Conservation (phyloP, 2,888 invertebrate species). For the Matsumyia berberina region DNA sequence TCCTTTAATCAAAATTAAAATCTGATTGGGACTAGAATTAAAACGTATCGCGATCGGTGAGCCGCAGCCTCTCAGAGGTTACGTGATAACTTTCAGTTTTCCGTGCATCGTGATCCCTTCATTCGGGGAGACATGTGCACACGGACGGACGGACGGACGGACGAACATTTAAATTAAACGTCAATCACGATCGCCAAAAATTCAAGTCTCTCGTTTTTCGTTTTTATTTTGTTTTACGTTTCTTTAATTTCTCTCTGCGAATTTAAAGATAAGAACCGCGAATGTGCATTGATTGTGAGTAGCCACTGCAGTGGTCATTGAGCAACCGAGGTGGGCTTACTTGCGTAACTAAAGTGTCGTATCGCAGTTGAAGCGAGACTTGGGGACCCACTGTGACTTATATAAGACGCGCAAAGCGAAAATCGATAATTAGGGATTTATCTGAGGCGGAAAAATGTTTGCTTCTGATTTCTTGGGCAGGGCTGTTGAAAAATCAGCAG, state of each 20-base stretch:
- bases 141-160: slow-evolving; percentile 33
- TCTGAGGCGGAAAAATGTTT: slow-evolving; percentile 24
- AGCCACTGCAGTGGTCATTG: slow-evolving; percentile 30
- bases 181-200: slow-evolving; percentile 73
- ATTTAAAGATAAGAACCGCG: slow-evolving; percentile 65
- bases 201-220: slow-evolving; percentile 43
- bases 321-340: slow-evolving; percentile 29
- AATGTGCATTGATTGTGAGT: slow-evolving; percentile 20
- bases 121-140: slow-evolving; percentile 40
- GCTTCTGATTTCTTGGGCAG: slow-evolving; percentile 21
- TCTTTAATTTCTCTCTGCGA: slow-evolving; percentile 63
- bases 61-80: slow-evolving; percentile 13
- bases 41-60: slow-evolving; percentile 23
- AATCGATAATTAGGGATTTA: slow-evolving; percentile 65
- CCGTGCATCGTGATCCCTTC: slow-evolving; percentile 23
- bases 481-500: too few relatives aligned
- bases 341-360: slow-evolving; percentile 61
- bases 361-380: slow-evolving; percentile 4
- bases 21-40: slow-evolving; percentile 62
- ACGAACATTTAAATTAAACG: slow-evolving; percentile 74
- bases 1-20: slow-evolving; percentile 62
- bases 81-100: slow-evolving; percentile 54
- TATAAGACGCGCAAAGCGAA: slow-evolving; percentile 46
- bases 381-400: slow-evolving; percentile 22
- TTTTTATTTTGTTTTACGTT: slow-evolving; percentile 19